phyloP scores from a whole-genome alignment of 2,888 invertebrate genomes.

The Spodoptera littoralis region DNA sequence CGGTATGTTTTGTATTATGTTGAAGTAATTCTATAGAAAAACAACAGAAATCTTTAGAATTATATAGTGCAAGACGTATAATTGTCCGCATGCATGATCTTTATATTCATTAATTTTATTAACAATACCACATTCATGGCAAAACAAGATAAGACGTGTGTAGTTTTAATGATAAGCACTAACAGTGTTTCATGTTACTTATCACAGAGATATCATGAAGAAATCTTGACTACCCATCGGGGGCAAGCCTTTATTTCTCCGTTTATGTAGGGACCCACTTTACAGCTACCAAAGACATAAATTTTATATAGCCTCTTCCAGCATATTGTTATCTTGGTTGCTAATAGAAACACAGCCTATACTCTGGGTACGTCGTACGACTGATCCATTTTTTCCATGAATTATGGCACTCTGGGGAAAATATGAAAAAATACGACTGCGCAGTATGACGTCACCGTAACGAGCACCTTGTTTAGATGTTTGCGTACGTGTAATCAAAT shows the following conservation, averaged over 20 bases:
- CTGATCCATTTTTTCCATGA: constrained; percentile 81
- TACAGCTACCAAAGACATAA: constrained; percentile 24
- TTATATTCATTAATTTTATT: too few species aligned
- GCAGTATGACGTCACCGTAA: constrained; percentile 61
- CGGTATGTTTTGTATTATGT: too few species aligned
- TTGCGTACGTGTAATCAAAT: constrained; percentile 53
- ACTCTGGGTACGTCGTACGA: constrained; percentile 59
- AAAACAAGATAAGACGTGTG: too few species aligned
- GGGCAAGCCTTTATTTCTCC: constrained; percentile 9
- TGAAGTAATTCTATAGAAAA: too few species aligned
- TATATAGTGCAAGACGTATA: too few species aligned
- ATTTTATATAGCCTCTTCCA: constrained; percentile 51
- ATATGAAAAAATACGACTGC: constrained; percentile 72
- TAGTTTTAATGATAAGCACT: too few species aligned
- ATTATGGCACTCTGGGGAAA: constrained; percentile 74
- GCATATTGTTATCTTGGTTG: constrained; percentile 39
- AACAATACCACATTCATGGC: too few species aligned
- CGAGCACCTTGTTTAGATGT: constrained; percentile 53
- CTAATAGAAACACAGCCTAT: constrained; percentile 62
- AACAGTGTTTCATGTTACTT: too few species aligned
- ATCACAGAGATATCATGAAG: not conserved
- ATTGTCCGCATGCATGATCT: too few species aligned
- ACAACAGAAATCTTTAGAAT: too few species aligned
- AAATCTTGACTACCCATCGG: constrained; percentile 13
- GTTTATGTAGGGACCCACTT: constrained; percentile 23